Evolutionary conservation across 2,113 vertebrate species (phyloP), one percentile per base, ranked within the genome.

Genomic region (Pterocles gutturalis): DNA sequence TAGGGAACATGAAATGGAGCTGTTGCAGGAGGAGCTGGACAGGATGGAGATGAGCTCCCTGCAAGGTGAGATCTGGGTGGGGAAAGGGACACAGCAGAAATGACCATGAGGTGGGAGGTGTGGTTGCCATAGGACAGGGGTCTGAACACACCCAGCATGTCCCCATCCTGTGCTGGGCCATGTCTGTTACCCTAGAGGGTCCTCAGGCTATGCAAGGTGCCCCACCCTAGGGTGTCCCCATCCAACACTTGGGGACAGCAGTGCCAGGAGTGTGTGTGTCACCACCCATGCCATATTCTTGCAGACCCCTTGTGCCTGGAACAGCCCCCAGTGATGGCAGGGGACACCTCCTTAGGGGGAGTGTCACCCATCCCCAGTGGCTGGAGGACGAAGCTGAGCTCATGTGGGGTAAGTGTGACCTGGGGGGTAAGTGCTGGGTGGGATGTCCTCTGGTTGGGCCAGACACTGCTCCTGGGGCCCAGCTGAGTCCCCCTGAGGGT

Each of bases 321-420:
- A 57, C 48, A 72, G 57, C 25, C 28, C 22, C 66, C 28, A 4
- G 57, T 0, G 7, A 25, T n/a, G 48, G 33, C 45, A 2, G 0
- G 3, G 22, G 57, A 79, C 36, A 3, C 33, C 53, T 48, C 53
- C 60, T 29, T 61, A 1, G 3, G 22, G 38, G 33, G 0, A 8
- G 11, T 7, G 31, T 49, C 72, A 65, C 45, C 58, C 0, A 0
- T 11, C 21, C 9, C 10, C 0, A 0, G 17, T 7, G 8, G 36
- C 51, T 36, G 2, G 60, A 94, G 24, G 49, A 77, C 45, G 34
- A 49, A 65, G 7, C 41, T 1, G 3, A 92, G 41, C 49, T 88
- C 2, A 0, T 51, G 24, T 29, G 60, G 41, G 98, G 98, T 34
- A 94, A 82, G 13, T 95, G 78, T 62, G 97, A 96, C 73, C 72